Evolutionary conservation across 2,797 vertebrate species (phyloP).

Genomic region (Lemur catta): DNA sequence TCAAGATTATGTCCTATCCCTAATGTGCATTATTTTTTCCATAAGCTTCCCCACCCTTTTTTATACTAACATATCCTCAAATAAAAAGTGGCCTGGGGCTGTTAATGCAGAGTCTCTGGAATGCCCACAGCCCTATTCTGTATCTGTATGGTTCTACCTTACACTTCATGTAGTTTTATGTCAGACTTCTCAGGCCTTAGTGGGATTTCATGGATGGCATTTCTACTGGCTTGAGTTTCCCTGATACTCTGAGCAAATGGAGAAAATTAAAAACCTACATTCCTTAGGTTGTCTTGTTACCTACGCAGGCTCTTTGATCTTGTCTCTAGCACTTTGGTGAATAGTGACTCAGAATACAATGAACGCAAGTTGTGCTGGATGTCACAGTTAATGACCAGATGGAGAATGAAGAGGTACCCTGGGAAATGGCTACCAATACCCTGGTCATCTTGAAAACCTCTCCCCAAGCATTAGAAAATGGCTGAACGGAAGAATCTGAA

Average conservation of each 20-base stretch:
- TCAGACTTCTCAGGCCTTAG: background rate
- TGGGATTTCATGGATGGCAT: background rate
- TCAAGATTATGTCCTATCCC: background rate
- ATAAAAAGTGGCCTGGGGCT: background rate
- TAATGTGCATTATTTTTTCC: background rate
- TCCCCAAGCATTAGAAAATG: background rate
- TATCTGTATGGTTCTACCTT: background rate
- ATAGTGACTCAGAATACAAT: background rate
- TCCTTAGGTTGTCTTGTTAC: background rate
- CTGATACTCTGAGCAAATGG: background rate
- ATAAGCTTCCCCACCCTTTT: background rate
- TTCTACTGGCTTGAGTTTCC: background rate
- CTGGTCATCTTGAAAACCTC: background rate
- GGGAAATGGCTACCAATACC: background rate
- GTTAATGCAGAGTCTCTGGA: background rate
- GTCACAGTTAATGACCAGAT: background rate
- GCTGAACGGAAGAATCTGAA: background rate
- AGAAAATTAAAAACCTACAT: background rate
- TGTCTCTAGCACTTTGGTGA: background rate
- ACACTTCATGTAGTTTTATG: background rate
- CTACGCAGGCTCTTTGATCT: background rate
- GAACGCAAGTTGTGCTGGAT: too few relatives aligned
- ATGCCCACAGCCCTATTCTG: fast-evolving
- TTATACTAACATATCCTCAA: background rate
- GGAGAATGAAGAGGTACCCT: background rate